These are phyloP conservation scores for Eriosoma lanigerum DNA, from an alignment of 1,140 invertebrate genomes.

Conservation along the genomic window DNA sequence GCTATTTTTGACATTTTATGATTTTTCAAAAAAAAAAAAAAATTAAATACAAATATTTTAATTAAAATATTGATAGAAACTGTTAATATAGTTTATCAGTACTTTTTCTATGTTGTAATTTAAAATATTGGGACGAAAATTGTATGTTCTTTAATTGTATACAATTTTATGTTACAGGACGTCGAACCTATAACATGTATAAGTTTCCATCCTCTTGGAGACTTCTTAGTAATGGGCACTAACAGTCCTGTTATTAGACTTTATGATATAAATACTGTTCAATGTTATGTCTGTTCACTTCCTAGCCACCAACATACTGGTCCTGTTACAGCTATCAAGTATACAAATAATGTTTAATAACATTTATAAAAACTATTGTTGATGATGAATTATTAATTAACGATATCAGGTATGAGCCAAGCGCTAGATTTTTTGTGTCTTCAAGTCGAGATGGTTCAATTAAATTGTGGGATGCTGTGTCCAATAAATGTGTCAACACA, in stretches of 20 bases:
- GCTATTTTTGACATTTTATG: too few relatives aligned
- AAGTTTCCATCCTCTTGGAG: conserved; percentile 92
- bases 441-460: conserved; percentile 91
- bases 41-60: too few relatives aligned
- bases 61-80: too few relatives aligned
- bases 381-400: conserved; percentile 8
- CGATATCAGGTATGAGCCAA: conserved; percentile 67
- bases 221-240: conserved; percentile 90
- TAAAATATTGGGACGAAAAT: too few relatives aligned
- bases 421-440: conserved; percentile 86
- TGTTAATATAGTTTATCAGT: too few relatives aligned
- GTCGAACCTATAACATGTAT: conserved; percentile 85
- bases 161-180: conserved; percentile 62
- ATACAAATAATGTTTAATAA: conserved; percentile 55
- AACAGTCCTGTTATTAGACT: conserved; percentile 72
- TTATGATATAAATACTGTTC: conserved; percentile 28
- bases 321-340: conserved; percentile 83
- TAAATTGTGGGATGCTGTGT: conserved; percentile 95
- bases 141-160: not conserved
- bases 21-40: too few relatives aligned
- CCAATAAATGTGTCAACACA: conserved; percentile 91
- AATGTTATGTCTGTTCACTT: conserved; percentile 83
- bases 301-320: conserved; percentile 82
- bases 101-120: too few relatives aligned
- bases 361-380: not conserved